Percentiles rank a stretch among this genome's conserved stretches.
phyloP scores from a whole-genome alignment of 2,888 invertebrate genomes.

The Plutella xylostella region DNA sequence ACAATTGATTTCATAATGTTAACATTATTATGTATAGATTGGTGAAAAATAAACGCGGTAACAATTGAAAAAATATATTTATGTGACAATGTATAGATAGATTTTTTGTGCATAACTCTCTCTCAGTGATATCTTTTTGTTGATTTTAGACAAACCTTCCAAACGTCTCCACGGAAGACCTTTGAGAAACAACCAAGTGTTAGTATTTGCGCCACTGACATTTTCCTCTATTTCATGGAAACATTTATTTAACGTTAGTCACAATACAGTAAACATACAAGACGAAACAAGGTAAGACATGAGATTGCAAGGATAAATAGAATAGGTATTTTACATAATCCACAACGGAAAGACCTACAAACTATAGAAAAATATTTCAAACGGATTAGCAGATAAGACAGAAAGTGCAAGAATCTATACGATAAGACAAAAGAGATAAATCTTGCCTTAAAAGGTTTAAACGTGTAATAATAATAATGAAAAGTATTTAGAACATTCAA shows the following conservation, averaged over 20 bases:
- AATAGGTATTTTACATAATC: too few species aligned
- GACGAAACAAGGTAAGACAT: slow-evolving; percentile 1
- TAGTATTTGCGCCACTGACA: slow-evolving; percentile 47
- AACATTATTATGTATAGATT: too few species aligned
- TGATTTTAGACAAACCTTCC: slow-evolving; percentile 73
- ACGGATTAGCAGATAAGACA: slow-evolving; percentile 4
- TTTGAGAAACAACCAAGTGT: slow-evolving; percentile 63
- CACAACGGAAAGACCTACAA: slow-evolving; percentile 24
- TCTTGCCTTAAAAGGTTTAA: too few species aligned
- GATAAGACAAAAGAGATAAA: not conserved
- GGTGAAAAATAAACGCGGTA: slow-evolving; percentile 42
- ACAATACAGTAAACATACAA: slow-evolving; percentile 14
- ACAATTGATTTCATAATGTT: too few species aligned
- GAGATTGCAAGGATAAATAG: slow-evolving; percentile 1
- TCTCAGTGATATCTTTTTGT: slow-evolving; percentile 50
- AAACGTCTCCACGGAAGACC: slow-evolving; percentile 75
- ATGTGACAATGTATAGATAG: slow-evolving; percentile 33
- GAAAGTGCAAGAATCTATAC: not conserved
- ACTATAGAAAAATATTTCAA: slow-evolving; percentile 16
- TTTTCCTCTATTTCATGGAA: slow-evolving; percentile 36
- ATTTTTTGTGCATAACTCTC: slow-evolving; percentile 27
- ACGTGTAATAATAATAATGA: too few species aligned
- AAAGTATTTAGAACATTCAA: too few species aligned
- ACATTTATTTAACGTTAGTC: slow-evolving; percentile 26
- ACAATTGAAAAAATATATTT: slow-evolving; percentile 40